These are phyloP conservation scores for Phocoena phocoena DNA, from an alignment of 2,113 vertebrate genomes.

Conservation along the genomic window DNA sequence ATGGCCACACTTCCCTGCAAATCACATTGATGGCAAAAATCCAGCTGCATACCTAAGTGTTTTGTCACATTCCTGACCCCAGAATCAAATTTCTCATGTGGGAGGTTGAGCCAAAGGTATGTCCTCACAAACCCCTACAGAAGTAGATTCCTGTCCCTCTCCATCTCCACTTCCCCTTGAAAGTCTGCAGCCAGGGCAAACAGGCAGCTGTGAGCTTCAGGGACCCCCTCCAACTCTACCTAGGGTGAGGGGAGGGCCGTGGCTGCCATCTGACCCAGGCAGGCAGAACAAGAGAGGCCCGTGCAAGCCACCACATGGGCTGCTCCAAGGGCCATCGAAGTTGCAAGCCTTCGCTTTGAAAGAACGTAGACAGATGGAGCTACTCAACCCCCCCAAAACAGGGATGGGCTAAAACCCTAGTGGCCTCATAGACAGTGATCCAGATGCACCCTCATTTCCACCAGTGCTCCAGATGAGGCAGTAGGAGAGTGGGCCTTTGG, in stretches of 20 bases:
- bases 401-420: not conserved
- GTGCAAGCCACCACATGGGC: not conserved
- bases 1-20: conserved; percentile 36
- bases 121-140: conserved; percentile 26
- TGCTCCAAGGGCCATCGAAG: not conserved
- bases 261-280: not conserved
- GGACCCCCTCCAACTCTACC: not conserved
- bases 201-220: not conserved
- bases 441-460: not conserved
- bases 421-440: not conserved
- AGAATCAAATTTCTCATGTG: conserved; percentile 31
- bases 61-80: conserved; percentile 53
- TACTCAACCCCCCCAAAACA: not conserved
- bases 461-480: not conserved
- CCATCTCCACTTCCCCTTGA: not conserved
- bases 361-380: not conserved
- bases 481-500: not conserved
- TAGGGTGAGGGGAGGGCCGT: not conserved
- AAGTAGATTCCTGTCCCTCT: not conserved
- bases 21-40: conserved; percentile 32
- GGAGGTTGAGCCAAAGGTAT: conserved; percentile 29
- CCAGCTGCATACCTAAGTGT: conserved; percentile 17
- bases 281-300: not conserved
- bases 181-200: not conserved
- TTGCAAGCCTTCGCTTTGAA: not conserved